Base-by-base conservation (phyloP, 2,797 vertebrate species). In the Clarias pachynema region DNA sequence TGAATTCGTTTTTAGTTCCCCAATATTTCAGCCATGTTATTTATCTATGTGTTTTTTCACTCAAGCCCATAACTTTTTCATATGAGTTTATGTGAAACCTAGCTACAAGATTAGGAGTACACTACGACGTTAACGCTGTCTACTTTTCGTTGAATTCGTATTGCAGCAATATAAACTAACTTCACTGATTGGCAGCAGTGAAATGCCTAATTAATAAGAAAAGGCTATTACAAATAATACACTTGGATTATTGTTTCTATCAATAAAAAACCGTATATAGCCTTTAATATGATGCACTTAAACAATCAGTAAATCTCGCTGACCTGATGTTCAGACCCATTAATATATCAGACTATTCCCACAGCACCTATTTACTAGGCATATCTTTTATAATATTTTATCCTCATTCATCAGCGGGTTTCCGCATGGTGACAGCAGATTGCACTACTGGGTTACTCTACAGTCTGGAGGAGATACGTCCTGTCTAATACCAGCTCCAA, bases 131-230 rank as follows among this genome's bases (percentile, higher is more conserved):
- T 59, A 56, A 34, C 18, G 12, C 10, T 34, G 20, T 59, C 57
- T 31, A 37, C 1, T 60, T 49, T 16, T 49, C 14, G 4, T 37
- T 53, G 5, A 16, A 29, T 29, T 49, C 5, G 4, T 72, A 31
- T 68, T 66, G 63, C 59, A 22, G 6, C 4, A 29, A 31, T 31
- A 16, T 31, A 29, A 40, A 40, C 37, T 40, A 31, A 5, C 63
- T 5, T 15, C 63, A 29, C 1, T 29, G 2, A 89, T 91, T 90
- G 93, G 91, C 92, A 94, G 89, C 92, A 90, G 92, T 87, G 82
- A 94, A 93, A 93, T 94, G 91, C 93, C 91, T 91, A 93, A 95
- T 95, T 94, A 94, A 95, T 95, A 95, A 95, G 94, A 93, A 92
- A 90, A 93, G 92, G 92, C 92, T 93, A 94, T 95, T 94, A 93